These are phyloP conservation scores for Caenorhabditis inopinata DNA, from an alignment of 1,140 invertebrate genomes.

Conservation along the genomic window DNA sequence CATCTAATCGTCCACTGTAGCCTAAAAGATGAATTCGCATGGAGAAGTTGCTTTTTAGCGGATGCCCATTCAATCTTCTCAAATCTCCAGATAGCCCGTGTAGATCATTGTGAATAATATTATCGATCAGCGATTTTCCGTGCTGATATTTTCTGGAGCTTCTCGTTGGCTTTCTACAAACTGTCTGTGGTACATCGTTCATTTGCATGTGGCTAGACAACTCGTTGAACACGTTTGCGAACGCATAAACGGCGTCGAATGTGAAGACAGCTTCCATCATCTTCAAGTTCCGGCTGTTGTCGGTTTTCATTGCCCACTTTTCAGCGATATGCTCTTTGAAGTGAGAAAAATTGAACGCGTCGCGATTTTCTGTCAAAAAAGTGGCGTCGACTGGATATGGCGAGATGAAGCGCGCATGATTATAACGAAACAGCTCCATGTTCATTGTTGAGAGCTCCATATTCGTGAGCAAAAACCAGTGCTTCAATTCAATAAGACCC, in stretches of 20 bases:
- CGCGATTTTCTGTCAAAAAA: conserved; percentile 34
- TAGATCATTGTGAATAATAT: conserved; percentile 51
- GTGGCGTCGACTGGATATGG: conserved; percentile 53
- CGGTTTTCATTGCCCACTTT: conserved; percentile 49
- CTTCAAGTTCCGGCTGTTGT: conserved; percentile 52
- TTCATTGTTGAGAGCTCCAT: conserved; percentile 64
- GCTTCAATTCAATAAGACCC: conserved; percentile 64
- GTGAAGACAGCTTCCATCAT: conserved; percentile 61
- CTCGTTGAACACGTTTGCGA: conserved; percentile 53
- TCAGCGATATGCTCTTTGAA: conserved; percentile 43
- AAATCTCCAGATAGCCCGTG: conserved; percentile 59
- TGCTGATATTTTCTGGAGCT: conserved; percentile 55
- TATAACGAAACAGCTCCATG: conserved; percentile 64
- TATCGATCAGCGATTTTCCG: conserved; percentile 54
- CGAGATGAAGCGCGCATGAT: conserved; percentile 63
- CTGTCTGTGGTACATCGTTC: conserved; percentile 51
- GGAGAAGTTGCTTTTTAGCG: conserved; percentile 56
- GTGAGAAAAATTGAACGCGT: conserved; percentile 41
- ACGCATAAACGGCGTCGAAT: conserved; percentile 60
- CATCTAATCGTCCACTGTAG: conserved; percentile 59
- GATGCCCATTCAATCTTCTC: conserved; percentile 43
- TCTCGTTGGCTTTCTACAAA: conserved; percentile 51
- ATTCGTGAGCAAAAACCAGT: conserved; percentile 64
- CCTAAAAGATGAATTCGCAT: conserved; percentile 64
- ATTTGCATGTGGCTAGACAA: conserved; percentile 46